phyloP scores from a whole-genome alignment of 2,113 vertebrate species.

The Hippocampus guttulatus region DNA sequence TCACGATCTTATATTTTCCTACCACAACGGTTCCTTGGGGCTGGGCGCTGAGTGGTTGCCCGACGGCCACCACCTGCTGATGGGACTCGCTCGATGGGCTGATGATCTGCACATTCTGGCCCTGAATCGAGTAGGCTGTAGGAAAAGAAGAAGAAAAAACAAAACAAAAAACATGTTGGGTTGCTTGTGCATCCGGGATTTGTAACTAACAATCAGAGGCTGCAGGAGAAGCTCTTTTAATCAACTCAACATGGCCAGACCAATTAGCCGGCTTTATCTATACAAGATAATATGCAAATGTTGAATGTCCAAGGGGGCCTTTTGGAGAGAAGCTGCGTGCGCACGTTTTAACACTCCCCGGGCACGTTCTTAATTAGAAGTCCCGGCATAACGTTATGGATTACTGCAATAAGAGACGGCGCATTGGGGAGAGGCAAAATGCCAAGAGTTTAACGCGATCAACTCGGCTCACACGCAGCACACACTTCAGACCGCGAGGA shows the following conservation, averaged over 20 bases:
- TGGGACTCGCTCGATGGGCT: conserved; percentile 98
- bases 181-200: conserved; percentile 16
- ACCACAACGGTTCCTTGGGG: conserved; percentile 98
- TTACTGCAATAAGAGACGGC: conserved; percentile 31
- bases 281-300: conserved; percentile 49
- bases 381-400: conserved; percentile 39
- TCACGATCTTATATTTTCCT: conserved; percentile 43
- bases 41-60: conserved; percentile 90
- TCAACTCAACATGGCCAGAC: conserved; percentile 38
- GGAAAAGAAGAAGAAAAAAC: background rate
- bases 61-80: conserved; percentile 97
- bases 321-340: conserved; percentile 37
- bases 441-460: conserved; percentile 38
- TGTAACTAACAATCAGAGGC: conserved; percentile 32
- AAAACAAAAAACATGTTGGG: conserved; percentile 14
- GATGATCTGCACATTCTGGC: conserved; percentile 94
- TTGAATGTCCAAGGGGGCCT: conserved; percentile 27
- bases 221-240: conserved; percentile 49
- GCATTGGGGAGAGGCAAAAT: conserved; percentile 17
- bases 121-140: conserved; percentile 95
- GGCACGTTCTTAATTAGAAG: conserved; percentile 49
- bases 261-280: conserved; percentile 51
- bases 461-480: conserved; percentile 13
- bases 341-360: conserved; percentile 23
- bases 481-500: conserved; percentile 24